Percentiles rank a stretch among this genome's conserved stretches.
Evolutionary conservation across 2,113 vertebrate genomes (phyloP).

Genomic region (Dissostichus mawsoni): DNA sequence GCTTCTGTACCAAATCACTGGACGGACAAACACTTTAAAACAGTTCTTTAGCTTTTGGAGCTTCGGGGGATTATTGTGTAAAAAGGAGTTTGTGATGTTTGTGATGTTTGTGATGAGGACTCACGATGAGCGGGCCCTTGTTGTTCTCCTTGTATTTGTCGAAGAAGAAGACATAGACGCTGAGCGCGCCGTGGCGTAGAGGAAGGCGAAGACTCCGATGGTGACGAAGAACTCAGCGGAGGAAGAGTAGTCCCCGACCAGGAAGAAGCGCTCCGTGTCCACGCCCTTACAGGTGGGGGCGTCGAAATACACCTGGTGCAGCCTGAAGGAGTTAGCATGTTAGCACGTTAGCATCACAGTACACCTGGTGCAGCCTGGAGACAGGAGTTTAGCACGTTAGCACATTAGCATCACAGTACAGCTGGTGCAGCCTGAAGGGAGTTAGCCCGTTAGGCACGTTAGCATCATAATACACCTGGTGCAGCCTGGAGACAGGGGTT

Average conservation of each 20-base stretch:
- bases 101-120: constrained; percentile 51
- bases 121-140: constrained; percentile 90
- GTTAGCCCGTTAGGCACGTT: too few relatives aligned
- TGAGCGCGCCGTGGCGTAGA: constrained; percentile 87
- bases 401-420: constrained; percentile 63
- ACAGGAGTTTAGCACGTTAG: too few relatives aligned
- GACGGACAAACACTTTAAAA: too few relatives aligned
- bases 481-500: too few relatives aligned
- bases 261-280: constrained; percentile 78
- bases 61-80: too few relatives aligned
- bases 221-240: constrained; percentile 93
- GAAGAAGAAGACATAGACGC: constrained; percentile 88
- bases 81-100: too few relatives aligned
- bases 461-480: too few relatives aligned
- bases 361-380: too few relatives aligned
- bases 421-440: constrained; percentile 82
- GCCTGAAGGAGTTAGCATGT: too few relatives aligned
- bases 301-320: constrained; percentile 56
- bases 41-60: too few relatives aligned
- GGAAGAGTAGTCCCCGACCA: constrained; percentile 90
- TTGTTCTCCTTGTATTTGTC: constrained; percentile 93
- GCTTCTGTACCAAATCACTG: too few relatives aligned
- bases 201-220: constrained; percentile 89
- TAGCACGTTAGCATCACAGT: too few relatives aligned
- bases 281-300: constrained; percentile 83